These are phyloP conservation scores for Prenolepis imparis DNA, from an alignment of 2,888 invertebrate species.

Conservation along the genomic window DNA sequence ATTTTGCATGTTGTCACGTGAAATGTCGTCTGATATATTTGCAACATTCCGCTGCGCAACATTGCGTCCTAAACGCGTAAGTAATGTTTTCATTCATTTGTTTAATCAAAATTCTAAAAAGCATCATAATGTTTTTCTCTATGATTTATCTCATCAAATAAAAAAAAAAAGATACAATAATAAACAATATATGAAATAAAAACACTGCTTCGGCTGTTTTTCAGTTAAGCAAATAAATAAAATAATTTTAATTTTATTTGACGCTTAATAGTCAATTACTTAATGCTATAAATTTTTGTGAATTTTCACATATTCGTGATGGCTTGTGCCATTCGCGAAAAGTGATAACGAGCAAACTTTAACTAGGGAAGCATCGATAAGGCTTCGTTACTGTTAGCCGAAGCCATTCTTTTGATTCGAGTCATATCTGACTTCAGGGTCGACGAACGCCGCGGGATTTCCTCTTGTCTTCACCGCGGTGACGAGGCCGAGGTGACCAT, in stretches of 20 bases:
- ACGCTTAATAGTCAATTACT: background rate
- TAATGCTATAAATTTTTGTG: background rate
- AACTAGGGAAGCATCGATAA: background rate
- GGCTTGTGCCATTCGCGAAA: background rate
- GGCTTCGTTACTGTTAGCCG: slow-evolving; percentile 34
- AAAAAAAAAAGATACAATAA: background rate
- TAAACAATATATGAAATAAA: background rate
- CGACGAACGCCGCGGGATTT: slow-evolving; percentile 72
- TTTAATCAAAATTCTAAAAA: background rate
- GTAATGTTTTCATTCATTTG: slow-evolving; percentile 24
- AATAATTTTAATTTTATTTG: background rate
- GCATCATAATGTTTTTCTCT: background rate
- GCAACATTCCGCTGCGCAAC: slow-evolving; percentile 28
- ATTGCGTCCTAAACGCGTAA: background rate
- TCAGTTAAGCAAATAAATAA: background rate
- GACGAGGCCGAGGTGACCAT: slow-evolving; percentile 77
- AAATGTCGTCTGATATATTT: slow-evolving; percentile 47
- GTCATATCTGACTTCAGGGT: slow-evolving; percentile 64
- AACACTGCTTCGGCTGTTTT: background rate
- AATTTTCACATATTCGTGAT: background rate
- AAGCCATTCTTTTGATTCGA: slow-evolving; percentile 39
- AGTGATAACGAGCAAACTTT: background rate
- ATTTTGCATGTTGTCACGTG: slow-evolving; percentile 64
- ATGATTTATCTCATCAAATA: background rate
- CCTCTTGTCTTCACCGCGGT: slow-evolving; percentile 70